Percentiles rank a stretch among this genome's conserved stretches.
phyloP scores from a whole-genome alignment of 1,140 invertebrate species.

The Cherax quadricarinatus region DNA sequence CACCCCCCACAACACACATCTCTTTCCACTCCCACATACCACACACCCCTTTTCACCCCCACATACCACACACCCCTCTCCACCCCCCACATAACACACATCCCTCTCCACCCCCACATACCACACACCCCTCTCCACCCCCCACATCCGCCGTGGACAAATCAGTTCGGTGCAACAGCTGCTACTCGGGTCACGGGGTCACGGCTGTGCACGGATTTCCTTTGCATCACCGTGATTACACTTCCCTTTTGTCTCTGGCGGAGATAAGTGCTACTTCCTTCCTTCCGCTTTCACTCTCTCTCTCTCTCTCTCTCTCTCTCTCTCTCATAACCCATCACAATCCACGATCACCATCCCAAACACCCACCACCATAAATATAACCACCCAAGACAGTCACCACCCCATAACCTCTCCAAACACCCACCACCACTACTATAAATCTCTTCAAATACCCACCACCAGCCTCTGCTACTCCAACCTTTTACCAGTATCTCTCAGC shows the following conservation, averaged over 20 bases:
- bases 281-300: slow-evolving; percentile 14
- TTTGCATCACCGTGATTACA: slow-evolving; percentile 47
- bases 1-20: too few relatives aligned
- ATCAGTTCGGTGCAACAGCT: slow-evolving; percentile 30
- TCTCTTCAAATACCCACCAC: neutral
- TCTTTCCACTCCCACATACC: neutral
- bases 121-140: neutral
- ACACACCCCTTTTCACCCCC: neutral
- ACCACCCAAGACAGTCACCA: neutral
- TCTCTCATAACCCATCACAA: neutral
- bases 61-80: neutral
- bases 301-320: neutral
- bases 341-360: neutral
- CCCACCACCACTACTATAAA: neutral
- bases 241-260: slow-evolving; percentile 58
- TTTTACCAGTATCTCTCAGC: too few relatives aligned
- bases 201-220: slow-evolving; percentile 35
- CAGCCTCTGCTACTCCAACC: neutral
- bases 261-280: slow-evolving; percentile 51
- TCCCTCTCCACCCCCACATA: neutral
- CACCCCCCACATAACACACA: neutral
- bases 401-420: neutral
- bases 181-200: neutral
- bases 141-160: neutral
- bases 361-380: neutral